Evolutionary conservation across 2,888 invertebrate genomes (phyloP).

Genomic region (Hofmannophila pseudospretella): DNA sequence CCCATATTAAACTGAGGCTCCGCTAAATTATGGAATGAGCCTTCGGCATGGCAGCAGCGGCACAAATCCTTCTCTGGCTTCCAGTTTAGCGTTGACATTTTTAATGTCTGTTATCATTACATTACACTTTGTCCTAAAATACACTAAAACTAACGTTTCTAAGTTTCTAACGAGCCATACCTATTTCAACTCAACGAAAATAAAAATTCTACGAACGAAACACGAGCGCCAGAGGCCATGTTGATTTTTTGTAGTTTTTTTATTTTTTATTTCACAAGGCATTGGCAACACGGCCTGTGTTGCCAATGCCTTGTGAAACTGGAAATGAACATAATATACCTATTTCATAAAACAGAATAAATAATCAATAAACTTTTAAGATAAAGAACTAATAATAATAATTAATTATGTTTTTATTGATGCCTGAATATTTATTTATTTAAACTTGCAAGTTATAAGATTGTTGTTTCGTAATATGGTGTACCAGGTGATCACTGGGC

Average conservation of each 20-base stretch:
- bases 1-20: constrained; percentile 27
- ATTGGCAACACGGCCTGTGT: no score
- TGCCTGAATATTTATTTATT: no score
- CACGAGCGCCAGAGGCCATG: background rate
- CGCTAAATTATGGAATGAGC: constrained; percentile 42
- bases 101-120: constrained; percentile 16
- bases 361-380: no score
- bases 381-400: no score
- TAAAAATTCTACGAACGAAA: background rate
- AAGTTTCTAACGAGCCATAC: background rate
- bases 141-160: background rate
- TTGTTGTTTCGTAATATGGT: no score
- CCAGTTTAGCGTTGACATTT: constrained; percentile 41
- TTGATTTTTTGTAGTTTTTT: background rate
- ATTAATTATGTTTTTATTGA: no score
- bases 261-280: no score
- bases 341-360: no score
- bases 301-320: no score
- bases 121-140: constrained; percentile 1
- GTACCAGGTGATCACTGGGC: no score
- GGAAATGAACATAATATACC: no score
- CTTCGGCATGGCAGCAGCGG: constrained; percentile 59
- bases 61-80: constrained; percentile 51
- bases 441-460: no score
- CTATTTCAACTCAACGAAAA: background rate